Conservation (phyloP, 2,888 invertebrate genomes). For the Camptogramma bilineatum region DNA sequence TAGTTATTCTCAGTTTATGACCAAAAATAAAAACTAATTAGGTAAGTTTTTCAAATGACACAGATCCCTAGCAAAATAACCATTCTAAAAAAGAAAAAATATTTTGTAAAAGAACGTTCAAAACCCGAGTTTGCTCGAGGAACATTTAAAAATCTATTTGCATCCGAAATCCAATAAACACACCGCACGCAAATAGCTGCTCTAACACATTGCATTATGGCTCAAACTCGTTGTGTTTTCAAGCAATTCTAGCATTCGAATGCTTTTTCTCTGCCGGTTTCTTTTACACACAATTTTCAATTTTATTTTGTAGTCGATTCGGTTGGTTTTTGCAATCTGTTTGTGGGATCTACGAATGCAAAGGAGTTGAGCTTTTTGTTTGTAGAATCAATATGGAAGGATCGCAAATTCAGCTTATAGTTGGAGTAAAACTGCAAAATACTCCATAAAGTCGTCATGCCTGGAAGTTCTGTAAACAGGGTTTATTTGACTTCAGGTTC, state of each 20-base stretch:
- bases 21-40: too few species aligned
- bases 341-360: neutral
- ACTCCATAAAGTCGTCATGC: neutral
- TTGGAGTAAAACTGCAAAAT: neutral
- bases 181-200: constrained; percentile 15
- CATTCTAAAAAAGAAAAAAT: constrained; percentile 2
- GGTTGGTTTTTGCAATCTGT: constrained; percentile 10
- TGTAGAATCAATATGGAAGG: neutral
- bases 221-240: constrained; percentile 24
- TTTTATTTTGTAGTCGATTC: constrained; percentile 1
- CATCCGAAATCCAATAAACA: constrained; percentile 21
- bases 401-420: neutral
- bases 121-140: constrained; percentile 11
- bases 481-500: neutral
- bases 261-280: constrained; percentile 12
- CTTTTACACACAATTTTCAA: constrained; percentile 18
- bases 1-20: too few species aligned
- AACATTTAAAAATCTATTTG: constrained; percentile 25
- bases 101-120: constrained; percentile 10
- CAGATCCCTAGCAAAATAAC: constrained; percentile 10
- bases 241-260: constrained; percentile 9
- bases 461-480: neutral
- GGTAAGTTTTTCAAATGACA: neutral
- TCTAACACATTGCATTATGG: constrained; percentile 7
- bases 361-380: constrained; percentile 1